Conservation (phyloP, 53 echinoderm and acorn worm species). For the Apostichopus leukothele region DNA sequence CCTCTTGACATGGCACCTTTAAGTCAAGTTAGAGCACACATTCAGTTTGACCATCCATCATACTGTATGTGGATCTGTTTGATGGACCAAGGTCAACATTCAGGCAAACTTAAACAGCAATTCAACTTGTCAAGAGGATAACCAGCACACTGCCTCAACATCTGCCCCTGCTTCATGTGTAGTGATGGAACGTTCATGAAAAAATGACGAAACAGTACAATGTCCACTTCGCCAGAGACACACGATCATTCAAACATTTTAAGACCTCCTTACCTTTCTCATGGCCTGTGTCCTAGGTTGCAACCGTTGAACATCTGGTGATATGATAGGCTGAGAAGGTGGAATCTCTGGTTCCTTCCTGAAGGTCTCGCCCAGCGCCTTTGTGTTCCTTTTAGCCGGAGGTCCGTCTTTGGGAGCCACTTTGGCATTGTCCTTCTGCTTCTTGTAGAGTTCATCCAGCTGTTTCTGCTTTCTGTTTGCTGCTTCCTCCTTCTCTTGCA, state of each 20-base stretch:
- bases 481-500: slow-evolving; percentile 57
- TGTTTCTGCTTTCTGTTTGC: slow-evolving; percentile 79
- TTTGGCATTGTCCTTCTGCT: slow-evolving; percentile 78
- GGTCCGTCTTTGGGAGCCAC: slow-evolving; percentile 26
- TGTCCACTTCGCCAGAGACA: too few relatives aligned
- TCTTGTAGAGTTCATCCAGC: slow-evolving; percentile 77
- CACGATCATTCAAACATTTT: background rate
- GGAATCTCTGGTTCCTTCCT: slow-evolving; percentile 62
- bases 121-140: too few relatives aligned
- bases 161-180: too few relatives aligned
- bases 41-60: too few relatives aligned
- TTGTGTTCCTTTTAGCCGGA: background rate
- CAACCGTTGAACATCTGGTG: background rate
- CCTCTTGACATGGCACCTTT: too few relatives aligned
- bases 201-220: too few relatives aligned
- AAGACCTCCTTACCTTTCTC: slow-evolving; percentile 26
- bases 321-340: slow-evolving; percentile 1
- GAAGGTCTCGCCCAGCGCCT: slow-evolving; percentile 77
- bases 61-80: too few relatives aligned
- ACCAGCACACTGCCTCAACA: too few relatives aligned
- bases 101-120: too few relatives aligned
- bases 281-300: slow-evolving; percentile 38
- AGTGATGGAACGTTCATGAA: too few relatives aligned
- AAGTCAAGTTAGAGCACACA: too few relatives aligned
- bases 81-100: too few relatives aligned